Conservation (phyloP, 1,140 invertebrate genomes). For the Hyles euphorbiae region DNA sequence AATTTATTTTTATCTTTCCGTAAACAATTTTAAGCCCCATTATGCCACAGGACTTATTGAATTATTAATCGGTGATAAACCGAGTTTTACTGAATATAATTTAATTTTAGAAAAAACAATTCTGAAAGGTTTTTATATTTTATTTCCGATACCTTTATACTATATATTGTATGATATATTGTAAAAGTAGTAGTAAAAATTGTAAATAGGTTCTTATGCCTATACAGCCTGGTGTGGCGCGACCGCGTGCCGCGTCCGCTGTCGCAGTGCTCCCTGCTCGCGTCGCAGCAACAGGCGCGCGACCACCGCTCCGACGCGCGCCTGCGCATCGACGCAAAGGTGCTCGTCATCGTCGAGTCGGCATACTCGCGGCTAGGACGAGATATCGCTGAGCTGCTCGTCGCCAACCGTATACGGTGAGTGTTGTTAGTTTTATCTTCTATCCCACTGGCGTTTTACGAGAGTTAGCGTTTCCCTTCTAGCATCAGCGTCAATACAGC, state of each 20-base stretch:
- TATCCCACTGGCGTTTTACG: no score
- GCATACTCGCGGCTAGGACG: conserved; percentile 93
- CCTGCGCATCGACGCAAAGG: conserved; percentile 91
- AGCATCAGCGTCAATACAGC: no score
- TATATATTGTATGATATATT: neutral
- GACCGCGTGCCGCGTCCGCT: conserved; percentile 86
- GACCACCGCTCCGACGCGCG: conserved; percentile 90
- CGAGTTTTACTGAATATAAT: no score
- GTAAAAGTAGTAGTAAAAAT: neutral
- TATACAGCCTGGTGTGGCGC: conserved; percentile 82
- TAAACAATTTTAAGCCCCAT: no score
- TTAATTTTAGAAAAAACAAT: no score
- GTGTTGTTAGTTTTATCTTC: conserved; percentile 28
- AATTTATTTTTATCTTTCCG: no score
- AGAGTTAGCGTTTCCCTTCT: no score
- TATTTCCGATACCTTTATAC: no score
- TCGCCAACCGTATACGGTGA: conserved; percentile 95
- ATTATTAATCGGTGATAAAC: no score
- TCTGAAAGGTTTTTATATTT: no score
- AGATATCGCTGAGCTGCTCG: conserved; percentile 94
- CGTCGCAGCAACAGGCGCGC: conserved; percentile 77
- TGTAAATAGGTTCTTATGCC: conserved; percentile 25
- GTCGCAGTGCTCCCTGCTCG: conserved; percentile 85
- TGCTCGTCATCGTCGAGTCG: conserved; percentile 96
- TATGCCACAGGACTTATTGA: no score